Base-by-base conservation (phyloP, 2,113 vertebrate genomes). In the Peromyscus leucopus region DNA sequence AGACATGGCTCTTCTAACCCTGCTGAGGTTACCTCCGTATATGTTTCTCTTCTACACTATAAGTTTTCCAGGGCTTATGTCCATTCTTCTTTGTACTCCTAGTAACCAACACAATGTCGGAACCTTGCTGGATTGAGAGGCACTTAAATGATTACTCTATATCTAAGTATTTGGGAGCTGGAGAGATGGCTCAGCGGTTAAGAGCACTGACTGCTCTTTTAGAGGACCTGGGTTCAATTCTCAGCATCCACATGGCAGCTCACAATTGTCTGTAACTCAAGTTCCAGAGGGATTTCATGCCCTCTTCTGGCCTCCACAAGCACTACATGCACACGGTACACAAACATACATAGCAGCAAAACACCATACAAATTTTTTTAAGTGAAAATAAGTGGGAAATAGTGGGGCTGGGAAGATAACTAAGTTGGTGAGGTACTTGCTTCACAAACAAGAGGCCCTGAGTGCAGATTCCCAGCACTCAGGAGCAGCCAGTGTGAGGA, bases 11-110 rank as follows among this genome's bases (percentile, higher is more conserved):
- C 12, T 96, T 86, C 84, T 89, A 31, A 39, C 57, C 28, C 75
- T 90, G 65, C 82, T 94, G 36, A 71, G 61, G 79, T 33, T 59
- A 69, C 86, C 67, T 95, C 46, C 59, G 0, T 67, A 16, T 89
- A 78, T 65, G 57, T 15, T 91, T 67, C 51, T 85, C 19, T 89
- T 46, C 48, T 51, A 22, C 63, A 10, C 84, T 76, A 1, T 94
- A 72, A 93, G 15, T 26, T 91, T 57, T 79, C 33, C 39, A 46
- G 61, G 51, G 65, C 46, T 88, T 94, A 36, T 48, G 42, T 83
- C 72, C 59, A 42, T 90, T 91, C 90, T 67, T 94, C 26, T 93
- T 82, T 83, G 21, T 80, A 57, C 31, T 93, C 8, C 28, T 16
- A 24, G 87, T 28, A 89, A 9, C 65, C 76, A 67, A 22, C 79